A percentile compares a stretch with the other conserved stretches of the same genome.
Conservation (phyloP, 2,113 vertebrate genomes). For the Xyrauchen texanus region DNA sequence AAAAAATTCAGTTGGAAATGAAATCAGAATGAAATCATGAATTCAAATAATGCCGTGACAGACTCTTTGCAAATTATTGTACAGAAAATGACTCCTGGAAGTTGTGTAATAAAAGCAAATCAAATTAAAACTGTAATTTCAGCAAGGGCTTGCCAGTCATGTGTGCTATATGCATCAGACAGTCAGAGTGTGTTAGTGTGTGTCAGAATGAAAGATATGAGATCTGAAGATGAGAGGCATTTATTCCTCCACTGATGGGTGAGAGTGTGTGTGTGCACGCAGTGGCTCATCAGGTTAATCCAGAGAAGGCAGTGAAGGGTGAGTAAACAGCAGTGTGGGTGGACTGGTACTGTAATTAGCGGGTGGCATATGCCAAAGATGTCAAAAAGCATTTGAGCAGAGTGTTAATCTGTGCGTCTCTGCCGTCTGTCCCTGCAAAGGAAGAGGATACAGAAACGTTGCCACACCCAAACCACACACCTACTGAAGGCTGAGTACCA, state of each 20-base stretch:
- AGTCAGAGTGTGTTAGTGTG: neutral
- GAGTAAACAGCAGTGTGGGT: conserved; percentile 72
- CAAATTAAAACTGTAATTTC: too few species aligned
- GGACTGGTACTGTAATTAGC: conserved; percentile 82
- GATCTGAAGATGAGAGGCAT: neutral
- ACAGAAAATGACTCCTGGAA: too few species aligned
- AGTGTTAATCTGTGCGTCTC: conserved; percentile 77
- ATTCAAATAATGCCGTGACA: too few species aligned
- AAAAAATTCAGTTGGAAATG: too few species aligned
- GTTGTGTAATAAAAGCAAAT: too few species aligned
- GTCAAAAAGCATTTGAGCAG: conserved; percentile 79
- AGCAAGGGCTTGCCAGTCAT: too few species aligned
- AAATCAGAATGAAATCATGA: too few species aligned
- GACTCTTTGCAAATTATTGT: too few species aligned
- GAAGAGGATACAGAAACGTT: conserved; percentile 29
- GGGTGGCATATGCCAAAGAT: conserved; percentile 81
- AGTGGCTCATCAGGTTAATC: conserved; percentile 34
- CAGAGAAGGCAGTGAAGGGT: conserved; percentile 45
- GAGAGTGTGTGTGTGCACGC: conserved; percentile 17
- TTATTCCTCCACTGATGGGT: neutral
- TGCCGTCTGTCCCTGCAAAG: conserved; percentile 80
- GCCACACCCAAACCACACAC: conserved; percentile 30
- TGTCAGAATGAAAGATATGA: neutral
- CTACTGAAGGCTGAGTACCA: neutral
- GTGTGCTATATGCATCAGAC: too few species aligned